These are phyloP conservation scores for Hyles lineata DNA, from an alignment of 2,888 invertebrate genomes.

Conservation along the genomic window DNA sequence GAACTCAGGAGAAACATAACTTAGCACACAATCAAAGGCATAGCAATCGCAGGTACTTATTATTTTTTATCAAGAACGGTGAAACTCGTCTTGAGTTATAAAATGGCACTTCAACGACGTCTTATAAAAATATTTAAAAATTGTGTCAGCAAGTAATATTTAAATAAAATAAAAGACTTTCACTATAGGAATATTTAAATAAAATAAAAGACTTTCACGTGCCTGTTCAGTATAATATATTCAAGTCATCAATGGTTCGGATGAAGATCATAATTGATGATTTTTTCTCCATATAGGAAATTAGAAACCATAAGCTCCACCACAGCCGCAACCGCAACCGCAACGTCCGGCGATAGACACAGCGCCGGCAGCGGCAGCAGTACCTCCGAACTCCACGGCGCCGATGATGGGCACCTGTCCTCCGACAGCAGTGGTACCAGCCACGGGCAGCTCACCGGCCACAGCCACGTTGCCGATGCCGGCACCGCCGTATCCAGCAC, in stretches of 20 bases:
- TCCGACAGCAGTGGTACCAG: conserved; percentile 43
- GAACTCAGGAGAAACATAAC: no score
- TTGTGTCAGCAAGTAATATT: no score
- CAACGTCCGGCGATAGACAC: conserved; percentile 47
- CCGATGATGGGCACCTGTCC: conserved; percentile 46
- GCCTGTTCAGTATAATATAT: neutral
- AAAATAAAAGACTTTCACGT: no score
- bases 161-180: no score
- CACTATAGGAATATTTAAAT: no score
- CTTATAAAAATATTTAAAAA: no score
- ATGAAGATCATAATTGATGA: no score
- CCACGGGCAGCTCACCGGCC: conserved; percentile 44
- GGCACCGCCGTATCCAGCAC: neutral
- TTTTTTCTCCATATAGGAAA: conserved; percentile 31
- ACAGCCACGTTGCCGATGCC: conserved; percentile 35
- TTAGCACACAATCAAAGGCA: no score
- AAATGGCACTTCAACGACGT: no score
- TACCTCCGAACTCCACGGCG: conserved; percentile 31
- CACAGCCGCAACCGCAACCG: conserved; percentile 25
- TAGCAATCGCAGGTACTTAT: no score
- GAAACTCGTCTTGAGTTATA: no score
- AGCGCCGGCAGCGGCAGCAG: conserved; percentile 46
- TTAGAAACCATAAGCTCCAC: conserved; percentile 33
- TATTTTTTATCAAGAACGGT: no score
- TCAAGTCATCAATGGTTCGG: neutral